Evolutionary conservation across 2,888 invertebrate species (phyloP).

Genomic region (Onthophagus sagittarius): DNA sequence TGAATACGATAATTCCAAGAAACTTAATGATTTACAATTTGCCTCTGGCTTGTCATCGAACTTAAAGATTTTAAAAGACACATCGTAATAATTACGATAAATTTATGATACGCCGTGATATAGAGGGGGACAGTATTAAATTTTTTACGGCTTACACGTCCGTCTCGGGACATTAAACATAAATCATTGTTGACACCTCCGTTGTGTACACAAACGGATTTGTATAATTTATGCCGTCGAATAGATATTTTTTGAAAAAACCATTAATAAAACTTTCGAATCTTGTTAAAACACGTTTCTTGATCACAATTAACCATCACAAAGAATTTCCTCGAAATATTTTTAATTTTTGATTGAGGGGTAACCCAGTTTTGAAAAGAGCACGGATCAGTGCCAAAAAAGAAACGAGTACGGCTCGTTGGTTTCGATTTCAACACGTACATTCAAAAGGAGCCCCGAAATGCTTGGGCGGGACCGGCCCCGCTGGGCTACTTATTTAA

Average conservation of each 20-base stretch:
- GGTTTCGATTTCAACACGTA: conserved; percentile 7
- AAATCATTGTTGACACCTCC: not conserved
- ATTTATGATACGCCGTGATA: not conserved
- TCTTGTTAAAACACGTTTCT: not conserved
- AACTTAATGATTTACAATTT: not conserved
- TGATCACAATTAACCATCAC: not conserved
- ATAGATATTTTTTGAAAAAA: not conserved
- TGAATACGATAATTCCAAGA: too few species aligned
- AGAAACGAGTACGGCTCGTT: not conserved
- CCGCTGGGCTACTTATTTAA: conserved; percentile 11
- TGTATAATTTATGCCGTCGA: not conserved
- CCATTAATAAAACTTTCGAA: not conserved
- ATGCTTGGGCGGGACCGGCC: conserved; percentile 3
- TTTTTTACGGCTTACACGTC: not conserved
- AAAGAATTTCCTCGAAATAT: not conserved
- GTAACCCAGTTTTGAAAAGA: not conserved
- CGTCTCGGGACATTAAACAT: not conserved
- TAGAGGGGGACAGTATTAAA: not conserved
- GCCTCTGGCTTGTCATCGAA: not conserved
- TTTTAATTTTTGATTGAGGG: not conserved
- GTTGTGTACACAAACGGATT: not conserved
- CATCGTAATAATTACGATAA: not conserved
- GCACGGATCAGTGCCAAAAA: not conserved
- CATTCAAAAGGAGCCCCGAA: not conserved
- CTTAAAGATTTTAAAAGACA: not conserved